Evolutionary conservation across 2,113 vertebrate species (phyloP), one percentile per base, ranked within the genome.

Genomic region (Blennius ocellaris): DNA sequence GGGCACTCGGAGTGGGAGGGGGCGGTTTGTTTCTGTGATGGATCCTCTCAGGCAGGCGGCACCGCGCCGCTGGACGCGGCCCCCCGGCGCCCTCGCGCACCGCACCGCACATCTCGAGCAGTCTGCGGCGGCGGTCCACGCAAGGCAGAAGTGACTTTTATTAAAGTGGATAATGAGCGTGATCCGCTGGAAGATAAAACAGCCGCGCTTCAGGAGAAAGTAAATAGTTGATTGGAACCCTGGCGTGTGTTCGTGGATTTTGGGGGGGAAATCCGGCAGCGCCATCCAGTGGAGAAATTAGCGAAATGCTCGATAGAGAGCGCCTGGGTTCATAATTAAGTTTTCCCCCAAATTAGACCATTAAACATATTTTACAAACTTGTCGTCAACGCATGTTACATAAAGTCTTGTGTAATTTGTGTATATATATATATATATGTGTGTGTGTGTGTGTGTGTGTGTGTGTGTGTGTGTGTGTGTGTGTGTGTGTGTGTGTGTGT

Each of bases 1-100:
- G 80, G 89, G 83, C 76, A 67, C 81, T 53, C 21, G 38, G 53
- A 77, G 81, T 82, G 84, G 81, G 85, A 89, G 93, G 89, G 90
- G 92, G 81, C 73, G 72, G 66, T 69, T 73, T 83, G 83, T 80
- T 66, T 81, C 81, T 80, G 72, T 81, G 79, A 87, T 60, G 81
- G 85, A 86, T 78, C 49, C 84, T 80, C 61, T 64, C 61, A 38
- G 69, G 70, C 82, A 69, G 78, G 41, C 84, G 47, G 70, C 64
- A 51, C 68, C 21, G 21, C 21, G 21, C 21, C 21, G 70, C 60
- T 61, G 69, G 62, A 69, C 78, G 56, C 73, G 17, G 54, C 69
- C 74, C 17, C 53, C 40, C 68, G 58, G 2, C 17, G 73, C 63
- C 21, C 21, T 2, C 21, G 4, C 21, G 21, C 21, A 30, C 21